Conservation (phyloP, 2,113 vertebrate genomes). For the Amphiprion ocellaris region DNA sequence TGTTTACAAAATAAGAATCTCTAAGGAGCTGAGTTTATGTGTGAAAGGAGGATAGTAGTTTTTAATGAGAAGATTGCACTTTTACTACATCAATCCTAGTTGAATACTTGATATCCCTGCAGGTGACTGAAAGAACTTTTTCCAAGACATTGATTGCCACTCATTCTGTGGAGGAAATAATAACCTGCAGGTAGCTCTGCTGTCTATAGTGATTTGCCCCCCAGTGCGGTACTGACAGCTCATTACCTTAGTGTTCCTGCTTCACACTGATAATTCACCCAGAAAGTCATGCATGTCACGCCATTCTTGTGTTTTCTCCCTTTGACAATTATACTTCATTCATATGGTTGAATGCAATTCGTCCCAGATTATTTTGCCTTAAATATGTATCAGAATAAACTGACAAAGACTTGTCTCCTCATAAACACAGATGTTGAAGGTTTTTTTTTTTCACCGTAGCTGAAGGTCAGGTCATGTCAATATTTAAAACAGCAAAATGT, state of each 20-base stretch:
- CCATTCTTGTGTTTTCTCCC: background rate
- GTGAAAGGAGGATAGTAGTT: background rate
- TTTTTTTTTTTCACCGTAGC: background rate
- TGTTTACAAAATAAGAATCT: conserved; percentile 51
- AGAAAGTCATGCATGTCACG: conserved; percentile 6
- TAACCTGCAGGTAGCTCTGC: conserved; percentile 50
- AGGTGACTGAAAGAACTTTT: conserved; percentile 59
- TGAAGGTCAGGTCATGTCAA: background rate
- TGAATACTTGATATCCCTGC: conserved; percentile 26
- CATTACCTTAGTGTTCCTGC: conserved; percentile 52
- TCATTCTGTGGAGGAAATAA: conserved; percentile 48
- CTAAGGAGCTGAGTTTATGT: background rate
- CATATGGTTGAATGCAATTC: background rate
- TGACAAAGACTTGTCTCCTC: background rate
- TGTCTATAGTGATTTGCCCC: conserved; percentile 53
- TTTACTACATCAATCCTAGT: conserved; percentile 28
- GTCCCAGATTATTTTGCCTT: background rate
- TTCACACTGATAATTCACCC: conserved; percentile 53
- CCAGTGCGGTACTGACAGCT: conserved; percentile 41
- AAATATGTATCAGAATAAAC: background rate
- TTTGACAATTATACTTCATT: conserved; percentile 2
- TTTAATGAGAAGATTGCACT: conserved; percentile 52
- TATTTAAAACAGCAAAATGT: background rate
- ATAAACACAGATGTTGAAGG: background rate
- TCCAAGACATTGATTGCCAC: conserved; percentile 55